Base-by-base conservation (phyloP, 2,113 vertebrate genomes). In the Gnathonemus echidnorhynchus region DNA sequence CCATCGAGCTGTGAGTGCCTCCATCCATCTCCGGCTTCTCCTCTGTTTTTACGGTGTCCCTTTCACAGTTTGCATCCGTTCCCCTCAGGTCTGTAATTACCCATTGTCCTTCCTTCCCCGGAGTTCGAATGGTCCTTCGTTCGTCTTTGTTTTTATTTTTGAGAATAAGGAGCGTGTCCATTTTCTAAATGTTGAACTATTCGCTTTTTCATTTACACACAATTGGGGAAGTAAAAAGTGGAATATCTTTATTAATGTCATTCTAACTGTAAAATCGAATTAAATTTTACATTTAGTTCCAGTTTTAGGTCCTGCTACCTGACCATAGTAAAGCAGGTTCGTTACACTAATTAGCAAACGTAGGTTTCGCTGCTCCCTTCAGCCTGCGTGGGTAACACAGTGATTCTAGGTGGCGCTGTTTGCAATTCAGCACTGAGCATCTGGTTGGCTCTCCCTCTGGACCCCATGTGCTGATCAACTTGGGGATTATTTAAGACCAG, bases 1-100 rank as follows among this genome's bases (percentile, higher is more conserved):
- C 98, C 98, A 99, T 99, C 91, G 98, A 99, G 96, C 96, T 99
- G 98, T 99, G 93, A 99, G 98, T 97, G 62, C 3, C 15, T 56
- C 50, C 39, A 0, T 5, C 39, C 31, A 45, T 21, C 35, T 45
- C 83, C 21, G 24, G 9, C 19, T 3, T n/a, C 17, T 45, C 42
- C 0, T 46, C n/a, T 39, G 3, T 19, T 42, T 80, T 17, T 42
- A 39, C 13, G 2, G 39, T 48, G 42, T 85, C 21, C 21, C 7
- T 84, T 45, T 46, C 80, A 9, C 17, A 1, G 9, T 31, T 31
- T 70, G 62, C 27, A 13, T 70, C n/a, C 10, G 9, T 4, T 27
- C 27, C n/a, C 1, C 80, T n/a, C 7, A 48, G 83, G 19, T 48
- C 4, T 85, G 19, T 11, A 45, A n/a, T 85, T n/a, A 11, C 39